Evolutionary conservation across 2,113 vertebrate genomes (phyloP), one percentile per base, ranked within the genome.

Genomic region (Platanista minor): DNA sequence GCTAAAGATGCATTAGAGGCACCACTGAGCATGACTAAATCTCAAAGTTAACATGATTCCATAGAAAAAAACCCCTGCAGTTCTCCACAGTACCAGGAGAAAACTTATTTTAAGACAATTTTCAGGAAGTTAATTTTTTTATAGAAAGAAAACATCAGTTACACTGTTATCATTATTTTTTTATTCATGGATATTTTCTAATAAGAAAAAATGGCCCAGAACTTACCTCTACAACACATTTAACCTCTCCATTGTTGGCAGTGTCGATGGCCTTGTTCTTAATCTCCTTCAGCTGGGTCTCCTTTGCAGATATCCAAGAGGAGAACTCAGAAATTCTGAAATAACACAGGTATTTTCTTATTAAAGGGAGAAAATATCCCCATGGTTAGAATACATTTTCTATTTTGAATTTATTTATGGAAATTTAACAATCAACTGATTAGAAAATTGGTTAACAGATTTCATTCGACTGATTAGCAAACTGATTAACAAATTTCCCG

Each of bases 241-340:
- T 99, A 49, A 99, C 97, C 77, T 99, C 98, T 54, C 98, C 98
- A 66, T 99, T 99, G 97, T 98, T 99, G 91, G 96, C 52, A 69
- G 98, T 97, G 96, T 99, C 98, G 0, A 97, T 98, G 23, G 98
- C 92, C 1, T 81, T 98, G 59, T 98, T 98, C 83, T 98, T 99
- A 95, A 99, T 98, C 59, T 98, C 98, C 95, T 98, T 99, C 78
- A 99, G 96, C 29, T 99, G 98, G 25, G 91, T 97, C 80, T 98
- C 98, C 98, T 99, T 99, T 89, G 98, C 98, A 8, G 98, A 98
- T 82, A 99, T 98, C 99, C 99, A 99, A 90, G 97, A 99, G 86
- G 98, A 99, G 57, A 99, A 96, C 95, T 99, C 99, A 75, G 98
- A 99, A 97, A 99, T 99, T 97, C 99, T 99, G 98, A 97, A 98